Conservation (phyloP, 2,113 vertebrate genomes). For the Colius striatus region DNA sequence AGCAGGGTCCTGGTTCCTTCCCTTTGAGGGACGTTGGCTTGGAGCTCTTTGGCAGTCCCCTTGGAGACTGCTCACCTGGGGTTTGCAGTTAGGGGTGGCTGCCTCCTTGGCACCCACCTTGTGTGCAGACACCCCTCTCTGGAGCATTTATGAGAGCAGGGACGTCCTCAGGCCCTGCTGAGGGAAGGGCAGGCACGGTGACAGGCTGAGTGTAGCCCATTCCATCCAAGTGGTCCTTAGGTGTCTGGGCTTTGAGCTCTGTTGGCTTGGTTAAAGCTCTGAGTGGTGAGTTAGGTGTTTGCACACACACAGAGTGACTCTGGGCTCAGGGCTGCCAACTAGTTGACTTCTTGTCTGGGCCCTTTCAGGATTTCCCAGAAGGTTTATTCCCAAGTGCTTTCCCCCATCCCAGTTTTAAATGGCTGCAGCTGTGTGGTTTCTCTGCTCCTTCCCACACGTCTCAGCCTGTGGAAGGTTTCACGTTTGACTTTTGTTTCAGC, state of each 20-base stretch:
- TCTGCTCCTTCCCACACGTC: not conserved
- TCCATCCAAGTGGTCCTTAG: not conserved
- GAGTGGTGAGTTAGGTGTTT: not conserved
- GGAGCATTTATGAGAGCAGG: not conserved
- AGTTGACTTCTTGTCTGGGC: not conserved
- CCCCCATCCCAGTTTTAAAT: not conserved
- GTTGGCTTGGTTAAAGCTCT: not conserved
- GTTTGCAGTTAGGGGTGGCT: not conserved
- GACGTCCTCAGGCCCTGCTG: not conserved
- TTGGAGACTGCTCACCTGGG: not conserved
- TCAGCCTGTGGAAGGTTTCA: not conserved
- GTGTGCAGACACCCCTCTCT: not conserved
- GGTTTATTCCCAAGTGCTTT: not conserved
- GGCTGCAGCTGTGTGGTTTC: not conserved
- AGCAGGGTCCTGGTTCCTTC: not conserved
- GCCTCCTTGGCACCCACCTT: not conserved
- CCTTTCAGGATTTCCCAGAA: not conserved
- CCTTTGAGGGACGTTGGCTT: not conserved
- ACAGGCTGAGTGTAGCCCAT: not conserved
- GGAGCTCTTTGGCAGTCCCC: not conserved
- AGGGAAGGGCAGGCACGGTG: not conserved
- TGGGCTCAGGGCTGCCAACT: not conserved
- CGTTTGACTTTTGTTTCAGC: not conserved
- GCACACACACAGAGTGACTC: not conserved
- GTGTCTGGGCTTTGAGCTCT: not conserved